A percentile compares a stretch with the other conserved stretches of the same genome.
These are phyloP conservation scores for Sebastes hubbsi DNA, from an alignment of 2,797 vertebrate species.

Conservation along the genomic window DNA sequence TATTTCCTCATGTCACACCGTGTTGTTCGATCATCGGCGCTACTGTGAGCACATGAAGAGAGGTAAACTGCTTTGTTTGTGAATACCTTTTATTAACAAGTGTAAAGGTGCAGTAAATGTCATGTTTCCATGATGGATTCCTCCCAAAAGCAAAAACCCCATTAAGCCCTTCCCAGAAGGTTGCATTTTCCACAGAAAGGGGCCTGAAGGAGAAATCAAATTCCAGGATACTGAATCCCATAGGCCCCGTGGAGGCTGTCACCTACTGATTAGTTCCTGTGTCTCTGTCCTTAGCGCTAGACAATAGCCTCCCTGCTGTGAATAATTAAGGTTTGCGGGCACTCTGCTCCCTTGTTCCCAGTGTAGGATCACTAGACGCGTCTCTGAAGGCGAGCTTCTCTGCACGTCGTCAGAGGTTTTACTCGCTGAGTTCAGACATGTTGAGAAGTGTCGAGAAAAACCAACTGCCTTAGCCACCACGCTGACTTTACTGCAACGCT, in stretches of 20 bases:
- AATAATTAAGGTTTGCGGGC: constrained; percentile 59
- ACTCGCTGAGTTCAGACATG: constrained; percentile 35
- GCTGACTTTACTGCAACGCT: background rate
- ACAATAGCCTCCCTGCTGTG: constrained; percentile 58
- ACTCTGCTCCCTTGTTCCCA: constrained; percentile 29
- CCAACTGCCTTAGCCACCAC: background rate
- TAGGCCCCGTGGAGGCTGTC: constrained; percentile 43
- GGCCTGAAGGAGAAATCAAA: constrained; percentile 55
- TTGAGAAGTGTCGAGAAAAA: constrained; percentile 16
- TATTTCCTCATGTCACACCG: background rate
- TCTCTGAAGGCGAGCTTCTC: constrained; percentile 4
- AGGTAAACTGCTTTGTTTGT: constrained; percentile 55
- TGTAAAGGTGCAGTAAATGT: constrained; percentile 63
- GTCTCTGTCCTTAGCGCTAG: constrained; percentile 52
- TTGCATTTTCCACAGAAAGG: constrained; percentile 30
- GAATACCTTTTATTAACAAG: constrained; percentile 52
- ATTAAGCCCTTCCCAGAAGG: constrained; percentile 63
- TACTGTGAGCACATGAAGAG: constrained; percentile 6
- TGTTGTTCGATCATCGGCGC: constrained; percentile 24
- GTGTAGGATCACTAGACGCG: constrained; percentile 5
- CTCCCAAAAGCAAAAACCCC: constrained; percentile 46
- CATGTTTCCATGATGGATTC: constrained; percentile 61
- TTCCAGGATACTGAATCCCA: constrained; percentile 45
- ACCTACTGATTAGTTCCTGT: constrained; percentile 63
- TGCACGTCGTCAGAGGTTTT: constrained; percentile 14